Evolutionary conservation across 2,797 vertebrate genomes (phyloP), one percentile per base, ranked within the genome.

Genomic region (Acridotheres tristis): DNA sequence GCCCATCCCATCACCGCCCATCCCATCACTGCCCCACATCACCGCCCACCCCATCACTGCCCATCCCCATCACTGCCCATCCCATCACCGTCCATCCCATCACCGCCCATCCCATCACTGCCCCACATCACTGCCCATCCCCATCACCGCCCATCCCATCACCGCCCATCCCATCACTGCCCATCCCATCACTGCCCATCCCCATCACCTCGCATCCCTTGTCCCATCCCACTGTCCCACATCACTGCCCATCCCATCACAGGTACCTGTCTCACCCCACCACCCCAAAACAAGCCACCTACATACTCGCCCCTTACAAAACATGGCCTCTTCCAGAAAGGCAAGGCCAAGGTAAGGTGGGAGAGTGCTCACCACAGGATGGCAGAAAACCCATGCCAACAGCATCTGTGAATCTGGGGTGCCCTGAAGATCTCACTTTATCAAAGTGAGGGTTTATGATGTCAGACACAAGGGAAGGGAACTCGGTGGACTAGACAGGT

Each of bases 331-430:
- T 38, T 61, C 43, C 68, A 88, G 40, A 89, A 66, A 29, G 32
- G 43, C 43, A 29, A 47, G 25, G 51, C 5, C 36, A 32, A 27
- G 4, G 7, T 10, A 32, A 73, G 36, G 58, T 7, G 6, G 62
- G 23, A 42, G 58, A 47, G 34, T 3, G 11, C 43, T 34, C 5
- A 2, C 18, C 30, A 36, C 1, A 4, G 58, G 8, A 36, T 25
- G 30, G 55, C 0, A 0, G 47, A 17, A 90, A 88, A 63, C 8
- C 21, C 0, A 0, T 0, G 0, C 20, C 66, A 67, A 77, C 5
- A 34, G 32, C 10, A 30, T 6, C 73, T 11, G 47, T 0, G 4
- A 51, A 29, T 55, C 48, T 1, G 4, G 9, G 32, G 4, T 45
- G 75, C 63, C 25, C 40, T 9, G 0, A 32, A 26, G 36, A 54